A percentile compares a stretch with the other conserved stretches of the same genome.
These are phyloP conservation scores for Stomatorhinus walkeri DNA, from an alignment of 2,797 vertebrate genomes.

Conservation along the genomic window DNA sequence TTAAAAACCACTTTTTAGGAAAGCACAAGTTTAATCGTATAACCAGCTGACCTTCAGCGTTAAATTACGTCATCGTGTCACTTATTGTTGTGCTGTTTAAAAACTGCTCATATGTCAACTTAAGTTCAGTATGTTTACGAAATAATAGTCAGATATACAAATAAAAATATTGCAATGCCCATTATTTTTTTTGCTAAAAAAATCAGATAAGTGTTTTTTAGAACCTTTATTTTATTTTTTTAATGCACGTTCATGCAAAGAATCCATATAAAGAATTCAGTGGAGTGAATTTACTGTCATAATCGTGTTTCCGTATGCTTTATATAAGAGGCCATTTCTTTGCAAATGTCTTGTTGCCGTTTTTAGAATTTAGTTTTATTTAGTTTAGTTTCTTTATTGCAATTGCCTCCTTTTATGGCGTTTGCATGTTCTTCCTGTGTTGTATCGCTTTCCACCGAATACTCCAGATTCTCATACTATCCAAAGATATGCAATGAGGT, in stretches of 20 bases:
- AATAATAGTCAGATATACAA: not conserved
- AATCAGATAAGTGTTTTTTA: not conserved
- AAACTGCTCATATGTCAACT: not conserved
- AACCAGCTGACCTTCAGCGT: constrained; percentile 11
- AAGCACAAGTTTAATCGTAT: not conserved
- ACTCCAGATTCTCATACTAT: not conserved
- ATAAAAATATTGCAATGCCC: not conserved
- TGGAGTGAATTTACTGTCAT: not conserved
- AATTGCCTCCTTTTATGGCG: not conserved
- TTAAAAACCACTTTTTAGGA: not conserved
- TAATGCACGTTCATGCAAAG: not conserved
- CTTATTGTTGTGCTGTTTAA: not conserved
- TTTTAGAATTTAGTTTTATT: not conserved
- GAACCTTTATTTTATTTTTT: not conserved
- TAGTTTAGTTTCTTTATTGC: not conserved
- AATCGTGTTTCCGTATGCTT: not conserved
- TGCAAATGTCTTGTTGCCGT: not conserved
- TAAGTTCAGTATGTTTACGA: not conserved
- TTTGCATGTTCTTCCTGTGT: not conserved
- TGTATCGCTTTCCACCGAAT: not conserved
- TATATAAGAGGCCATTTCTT: not conserved
- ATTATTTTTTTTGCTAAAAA: not conserved
- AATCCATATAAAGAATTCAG: not conserved
- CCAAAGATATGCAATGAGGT: not conserved
- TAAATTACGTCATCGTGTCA: not conserved